Evolutionary conservation across 2,113 vertebrate genomes (phyloP).

Genomic region (Rhinolophus sinicus): DNA sequence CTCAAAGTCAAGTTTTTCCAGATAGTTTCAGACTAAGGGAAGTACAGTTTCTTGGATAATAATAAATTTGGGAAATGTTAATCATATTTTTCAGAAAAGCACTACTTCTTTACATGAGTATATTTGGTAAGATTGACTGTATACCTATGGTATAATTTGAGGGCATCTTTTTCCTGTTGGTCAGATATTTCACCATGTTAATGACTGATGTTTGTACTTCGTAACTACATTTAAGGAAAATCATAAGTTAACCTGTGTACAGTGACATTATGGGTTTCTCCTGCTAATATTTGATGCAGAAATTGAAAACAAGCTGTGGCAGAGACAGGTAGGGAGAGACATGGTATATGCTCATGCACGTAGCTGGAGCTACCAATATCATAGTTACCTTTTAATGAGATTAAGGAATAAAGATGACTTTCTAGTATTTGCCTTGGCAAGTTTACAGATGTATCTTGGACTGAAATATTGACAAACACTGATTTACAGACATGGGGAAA

Average conservation of each 20-base stretch:
- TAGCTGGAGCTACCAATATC: not conserved
- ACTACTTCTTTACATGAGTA: not conserved
- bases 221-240: slow-evolving; percentile 6
- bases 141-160: not conserved
- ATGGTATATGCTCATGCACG: not conserved
- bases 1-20: not conserved
- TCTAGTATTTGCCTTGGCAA: slow-evolving; percentile 3
- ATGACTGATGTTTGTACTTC: not conserved
- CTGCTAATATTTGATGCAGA: not conserved
- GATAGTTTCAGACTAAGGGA: not conserved
- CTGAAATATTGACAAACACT: not conserved
- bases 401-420: not conserved
- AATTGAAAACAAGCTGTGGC: not conserved
- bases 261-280: not conserved
- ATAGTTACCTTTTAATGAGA: not conserved
- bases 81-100: not conserved
- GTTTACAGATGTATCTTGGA: not conserved
- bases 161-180: not conserved
- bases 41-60: not conserved
- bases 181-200: not conserved
- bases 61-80: not conserved
- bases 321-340: not conserved
- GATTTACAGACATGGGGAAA: not conserved
- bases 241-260: not conserved
- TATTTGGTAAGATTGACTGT: not conserved